Evolutionary conservation across 2,797 vertebrate genomes (phyloP), one percentile per base, ranked within the genome.

Genomic region (Oreonectes daqikongensis): DNA sequence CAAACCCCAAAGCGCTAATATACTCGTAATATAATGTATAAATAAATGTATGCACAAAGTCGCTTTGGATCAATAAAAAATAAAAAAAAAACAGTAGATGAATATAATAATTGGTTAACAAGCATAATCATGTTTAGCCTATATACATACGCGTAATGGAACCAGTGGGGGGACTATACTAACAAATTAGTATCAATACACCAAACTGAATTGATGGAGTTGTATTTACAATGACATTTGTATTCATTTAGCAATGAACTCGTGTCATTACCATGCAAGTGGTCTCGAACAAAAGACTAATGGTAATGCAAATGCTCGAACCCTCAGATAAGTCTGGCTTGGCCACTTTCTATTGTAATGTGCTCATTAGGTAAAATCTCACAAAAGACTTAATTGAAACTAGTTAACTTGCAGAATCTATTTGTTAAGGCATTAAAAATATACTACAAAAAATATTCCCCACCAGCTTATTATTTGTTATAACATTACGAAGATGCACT

Each of bases 251-350:
- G 28, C 40, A 57, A 67, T 18, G 9, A 68, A 28, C 3, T 2
- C n/a, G 10, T 17, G 30, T 30, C 44, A 75, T 63, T 77, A 63
- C 20, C 75, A 69, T 22, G 3, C 26, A 57, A 69, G 66, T 52
- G 48, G 66, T n/a, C 18, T 69, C 4, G 2, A 22, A 77, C 42
- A 69, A 77, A 38, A 60, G 73, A 64, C 20, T 46, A 44, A 60
- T 48, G 32, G 10, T 22, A 15, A 68, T 76, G 65, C 65, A 59
- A 76, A 68, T 42, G 44, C 44, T 50, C 52, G 30, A 69, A 63
- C 11, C 17, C 57, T 26, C 17, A 61, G 74, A 77, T 77, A 61
- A 77, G 55, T 53, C n/a, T 14, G 30, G 38, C 63, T 75, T 46
- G 42, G 18, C 12, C 10, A 55, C 30, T 77, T 28, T 8, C 2